Conservation (phyloP, 2,888 invertebrate genomes). For the Chrysolina oricalcia region DNA sequence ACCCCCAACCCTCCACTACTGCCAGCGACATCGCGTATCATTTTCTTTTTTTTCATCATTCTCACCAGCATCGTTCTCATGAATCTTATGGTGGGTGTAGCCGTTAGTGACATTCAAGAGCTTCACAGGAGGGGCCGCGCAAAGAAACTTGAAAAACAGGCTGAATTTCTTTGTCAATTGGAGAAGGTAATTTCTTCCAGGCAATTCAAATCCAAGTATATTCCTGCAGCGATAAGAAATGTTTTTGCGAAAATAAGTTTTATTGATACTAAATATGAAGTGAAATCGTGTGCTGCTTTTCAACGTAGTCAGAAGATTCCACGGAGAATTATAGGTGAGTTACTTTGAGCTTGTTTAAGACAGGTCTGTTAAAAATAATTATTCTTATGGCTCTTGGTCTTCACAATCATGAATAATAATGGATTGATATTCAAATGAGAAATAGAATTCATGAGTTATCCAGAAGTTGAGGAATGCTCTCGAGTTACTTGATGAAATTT, state of each 20-base stretch:
- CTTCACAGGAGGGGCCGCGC: slow-evolving; percentile 65
- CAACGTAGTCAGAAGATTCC: slow-evolving; percentile 58
- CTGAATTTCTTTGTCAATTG: slow-evolving; percentile 68
- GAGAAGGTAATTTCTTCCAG: slow-evolving; percentile 64
- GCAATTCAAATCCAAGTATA: slow-evolving; percentile 52
- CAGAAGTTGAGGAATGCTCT: too few relatives aligned
- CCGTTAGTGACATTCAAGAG: slow-evolving; percentile 74
- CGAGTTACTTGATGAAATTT: too few relatives aligned
- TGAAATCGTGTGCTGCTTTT: slow-evolving; percentile 53
- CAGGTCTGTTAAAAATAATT: neutral
- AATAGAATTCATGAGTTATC: too few relatives aligned
- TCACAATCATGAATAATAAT: too few relatives aligned
- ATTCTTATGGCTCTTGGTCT: too few relatives aligned
- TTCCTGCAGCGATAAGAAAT: slow-evolving; percentile 52
- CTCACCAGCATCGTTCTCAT: slow-evolving; percentile 75
- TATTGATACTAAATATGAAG: slow-evolving; percentile 51
- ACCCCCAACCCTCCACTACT: slow-evolving; percentile 42
- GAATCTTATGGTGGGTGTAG: slow-evolving; percentile 75
- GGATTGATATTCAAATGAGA: too few relatives aligned
- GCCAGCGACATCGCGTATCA: slow-evolving; percentile 66
- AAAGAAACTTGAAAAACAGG: slow-evolving; percentile 67
- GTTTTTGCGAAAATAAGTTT: slow-evolving; percentile 48
- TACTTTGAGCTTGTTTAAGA: neutral
- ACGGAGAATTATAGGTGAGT: slow-evolving; percentile 59
- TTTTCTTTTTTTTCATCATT: slow-evolving; percentile 73